Conservation (phyloP, 2,113 vertebrate species). For the Tretioscincus oriximinensis region DNA sequence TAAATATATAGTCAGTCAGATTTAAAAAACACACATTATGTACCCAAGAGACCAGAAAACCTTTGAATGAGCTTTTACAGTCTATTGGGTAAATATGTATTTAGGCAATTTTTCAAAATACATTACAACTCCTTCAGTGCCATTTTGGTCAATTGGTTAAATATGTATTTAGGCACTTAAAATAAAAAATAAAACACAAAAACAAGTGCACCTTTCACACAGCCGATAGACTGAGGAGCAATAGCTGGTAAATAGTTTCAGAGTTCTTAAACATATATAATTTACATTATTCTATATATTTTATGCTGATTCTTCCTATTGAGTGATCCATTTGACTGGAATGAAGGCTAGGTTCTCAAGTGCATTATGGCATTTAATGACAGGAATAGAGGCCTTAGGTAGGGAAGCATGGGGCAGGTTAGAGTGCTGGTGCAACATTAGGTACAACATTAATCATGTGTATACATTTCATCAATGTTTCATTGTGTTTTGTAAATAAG, state of each 20-base stretch:
- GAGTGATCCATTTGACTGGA: background rate
- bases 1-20: conserved; percentile 70
- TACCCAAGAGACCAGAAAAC: conserved; percentile 70
- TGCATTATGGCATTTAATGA: background rate
- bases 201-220: conserved; percentile 48
- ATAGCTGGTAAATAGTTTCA: conserved; percentile 40
- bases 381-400: background rate
- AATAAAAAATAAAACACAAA: background rate
- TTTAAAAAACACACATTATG: conserved; percentile 64
- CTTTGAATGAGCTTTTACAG: conserved; percentile 70
- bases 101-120: conserved; percentile 74
- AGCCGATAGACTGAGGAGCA: conserved; percentile 46
- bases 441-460: background rate
- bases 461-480: background rate
- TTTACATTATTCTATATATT: conserved; percentile 6
- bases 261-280: conserved; percentile 53
- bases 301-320: background rate
- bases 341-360: background rate
- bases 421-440: background rate
- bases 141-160: conserved; percentile 74
- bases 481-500: background rate
- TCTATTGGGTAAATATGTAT: conserved; percentile 73
- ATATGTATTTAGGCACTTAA: conserved; percentile 65
- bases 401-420: background rate
- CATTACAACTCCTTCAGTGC: conserved; percentile 68